phyloP scores from a whole-genome alignment of 2,888 invertebrate genomes.

The Brachycybe producta region DNA sequence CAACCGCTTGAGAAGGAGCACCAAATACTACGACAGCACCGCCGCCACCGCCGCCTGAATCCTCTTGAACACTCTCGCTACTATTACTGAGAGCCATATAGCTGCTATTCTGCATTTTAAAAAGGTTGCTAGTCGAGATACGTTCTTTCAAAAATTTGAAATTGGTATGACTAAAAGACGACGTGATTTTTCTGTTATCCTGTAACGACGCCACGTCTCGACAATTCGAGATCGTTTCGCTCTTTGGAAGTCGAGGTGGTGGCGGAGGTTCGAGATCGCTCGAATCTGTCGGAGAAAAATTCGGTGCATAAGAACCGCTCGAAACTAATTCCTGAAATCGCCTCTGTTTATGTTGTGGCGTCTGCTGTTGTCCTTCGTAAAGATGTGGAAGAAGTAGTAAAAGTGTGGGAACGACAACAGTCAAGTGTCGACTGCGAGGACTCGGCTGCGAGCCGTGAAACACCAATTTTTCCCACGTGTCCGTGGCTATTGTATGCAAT shows the following conservation, averaged over 20 bases:
- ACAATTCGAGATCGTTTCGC: slow-evolving; percentile 14
- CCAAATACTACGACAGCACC: not conserved
- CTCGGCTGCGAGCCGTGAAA: slow-evolving; percentile 24
- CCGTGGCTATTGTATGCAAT: slow-evolving; percentile 43
- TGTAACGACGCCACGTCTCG: not conserved
- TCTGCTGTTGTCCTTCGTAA: not conserved
- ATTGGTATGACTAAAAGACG: slow-evolving; percentile 15
- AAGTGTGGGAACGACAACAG: slow-evolving; percentile 22
- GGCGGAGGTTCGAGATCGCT: slow-evolving; percentile 5
- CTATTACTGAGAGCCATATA: slow-evolving; percentile 20
- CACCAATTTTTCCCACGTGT: slow-evolving; percentile 57
- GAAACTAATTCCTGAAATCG: slow-evolving; percentile 5
- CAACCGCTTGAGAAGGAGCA: not conserved
- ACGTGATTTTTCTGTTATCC: slow-evolving; percentile 4
- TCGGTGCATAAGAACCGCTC: not conserved
- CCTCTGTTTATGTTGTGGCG: slow-evolving; percentile 2
- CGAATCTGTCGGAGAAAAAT: not conserved
- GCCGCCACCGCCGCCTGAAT: slow-evolving; percentile 6
- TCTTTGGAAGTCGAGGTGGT: slow-evolving; percentile 6
- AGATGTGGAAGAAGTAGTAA: slow-evolving; percentile 16
- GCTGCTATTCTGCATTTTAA: slow-evolving; percentile 17
- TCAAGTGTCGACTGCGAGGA: slow-evolving; percentile 25
- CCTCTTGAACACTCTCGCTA: slow-evolving; percentile 20
- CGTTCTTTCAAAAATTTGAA: slow-evolving; percentile 16
- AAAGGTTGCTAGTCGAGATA: slow-evolving; percentile 19